Evolutionary conservation across 1,140 invertebrate genomes (phyloP).

Genomic region (Phocides pigmalion): DNA sequence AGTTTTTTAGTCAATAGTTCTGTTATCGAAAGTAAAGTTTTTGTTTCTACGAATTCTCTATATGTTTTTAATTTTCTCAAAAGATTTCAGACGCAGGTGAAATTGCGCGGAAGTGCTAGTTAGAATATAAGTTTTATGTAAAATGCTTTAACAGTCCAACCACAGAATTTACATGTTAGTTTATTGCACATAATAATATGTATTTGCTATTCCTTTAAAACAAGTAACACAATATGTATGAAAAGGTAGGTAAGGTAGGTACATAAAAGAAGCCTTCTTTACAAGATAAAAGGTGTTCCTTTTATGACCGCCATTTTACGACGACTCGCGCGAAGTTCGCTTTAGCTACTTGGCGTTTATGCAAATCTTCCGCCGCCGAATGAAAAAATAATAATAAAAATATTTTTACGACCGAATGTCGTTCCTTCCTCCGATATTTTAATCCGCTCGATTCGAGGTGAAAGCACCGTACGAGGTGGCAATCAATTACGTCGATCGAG

Average conservation of each 20-base stretch:
- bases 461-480: conserved; percentile 48
- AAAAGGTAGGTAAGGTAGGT: too few species aligned
- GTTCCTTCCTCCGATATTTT: conserved; percentile 48
- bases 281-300: conserved; percentile 62
- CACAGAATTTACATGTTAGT: too few species aligned
- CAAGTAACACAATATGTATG: too few species aligned
- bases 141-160: too few species aligned
- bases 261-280: conserved; percentile 19
- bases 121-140: too few species aligned
- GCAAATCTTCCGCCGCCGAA: conserved; percentile 52
- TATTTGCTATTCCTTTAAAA: neutral
- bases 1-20: too few species aligned
- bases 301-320: conserved; percentile 63
- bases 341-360: conserved; percentile 62
- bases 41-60: too few species aligned
- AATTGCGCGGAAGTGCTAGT: too few species aligned
- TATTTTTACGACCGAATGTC: conserved; percentile 51
- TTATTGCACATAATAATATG: too few species aligned
- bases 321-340: conserved; percentile 40
- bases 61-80: too few species aligned
- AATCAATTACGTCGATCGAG: conserved; percentile 42
- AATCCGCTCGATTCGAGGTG: conserved; percentile 47
- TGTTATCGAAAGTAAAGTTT: too few species aligned
- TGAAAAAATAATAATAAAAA: conserved; percentile 51
- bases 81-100: too few species aligned